Conservation (phyloP, 2,797 vertebrate species). For the Enteromius argenteus region DNA sequence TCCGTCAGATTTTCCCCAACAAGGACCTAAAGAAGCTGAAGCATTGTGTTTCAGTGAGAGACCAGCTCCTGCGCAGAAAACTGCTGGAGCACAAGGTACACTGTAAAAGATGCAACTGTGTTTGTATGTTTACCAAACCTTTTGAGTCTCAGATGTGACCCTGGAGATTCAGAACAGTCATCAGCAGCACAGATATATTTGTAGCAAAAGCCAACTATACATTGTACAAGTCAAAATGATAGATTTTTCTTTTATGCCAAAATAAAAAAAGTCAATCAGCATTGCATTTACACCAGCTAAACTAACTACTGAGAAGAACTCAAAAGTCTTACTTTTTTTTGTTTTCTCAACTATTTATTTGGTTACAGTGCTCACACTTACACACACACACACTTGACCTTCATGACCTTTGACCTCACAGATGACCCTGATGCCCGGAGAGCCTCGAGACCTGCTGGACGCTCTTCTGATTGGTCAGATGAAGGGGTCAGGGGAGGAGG, state of each 20-base stretch:
- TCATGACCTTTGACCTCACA: conserved; percentile 52
- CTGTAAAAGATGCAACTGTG: neutral
- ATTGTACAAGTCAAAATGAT: no score
- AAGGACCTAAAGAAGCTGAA: conserved; percentile 72
- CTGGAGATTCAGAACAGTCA: no score
- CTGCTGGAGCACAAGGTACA: conserved; percentile 81
- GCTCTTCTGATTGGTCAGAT: conserved; percentile 76
- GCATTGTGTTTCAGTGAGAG: conserved; percentile 75
- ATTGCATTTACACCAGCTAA: no score
- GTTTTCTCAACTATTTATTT: no score
- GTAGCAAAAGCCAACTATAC: no score
- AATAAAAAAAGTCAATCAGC: no score
- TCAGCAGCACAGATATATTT: no score
- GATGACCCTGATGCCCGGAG: conserved; percentile 66
- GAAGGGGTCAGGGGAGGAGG: conserved; percentile 48
- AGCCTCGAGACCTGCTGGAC: conserved; percentile 79
- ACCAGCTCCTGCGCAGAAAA: conserved; percentile 75
- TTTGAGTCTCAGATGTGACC: no score
- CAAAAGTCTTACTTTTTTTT: no score
- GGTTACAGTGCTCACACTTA: neutral
- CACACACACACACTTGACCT: conserved; percentile 7
- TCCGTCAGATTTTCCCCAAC: conserved; percentile 78
- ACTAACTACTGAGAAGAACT: no score
- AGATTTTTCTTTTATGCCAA: no score
- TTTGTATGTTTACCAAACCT: no score